phyloP scores from a whole-genome alignment of 1,140 invertebrate genomes.

The Drosophila equinoxialis region DNA sequence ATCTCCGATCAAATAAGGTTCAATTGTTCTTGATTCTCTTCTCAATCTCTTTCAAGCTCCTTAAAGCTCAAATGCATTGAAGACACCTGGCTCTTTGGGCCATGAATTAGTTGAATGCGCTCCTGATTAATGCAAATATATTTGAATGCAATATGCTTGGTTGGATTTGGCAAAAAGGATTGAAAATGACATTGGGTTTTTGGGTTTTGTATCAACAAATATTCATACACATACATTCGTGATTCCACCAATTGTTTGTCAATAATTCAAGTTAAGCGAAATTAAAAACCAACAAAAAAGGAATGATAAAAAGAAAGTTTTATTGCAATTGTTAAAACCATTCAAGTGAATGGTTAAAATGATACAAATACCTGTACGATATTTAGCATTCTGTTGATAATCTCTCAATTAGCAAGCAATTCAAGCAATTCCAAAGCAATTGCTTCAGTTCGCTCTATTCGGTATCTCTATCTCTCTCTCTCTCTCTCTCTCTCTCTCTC shows the following conservation, averaged over 20 bases:
- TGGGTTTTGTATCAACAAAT: background rate
- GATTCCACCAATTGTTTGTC: background rate
- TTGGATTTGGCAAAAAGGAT: background rate
- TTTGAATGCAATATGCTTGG: background rate
- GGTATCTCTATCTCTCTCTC: background rate
- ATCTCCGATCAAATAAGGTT: too few species aligned
- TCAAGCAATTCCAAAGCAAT: conserved; percentile 2
- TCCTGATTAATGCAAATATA: background rate
- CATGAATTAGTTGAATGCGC: background rate
- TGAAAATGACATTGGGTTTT: background rate
- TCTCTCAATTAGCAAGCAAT: conserved; percentile 5
- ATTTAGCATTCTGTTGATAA: conserved; percentile 2
- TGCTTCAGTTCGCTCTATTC: background rate
- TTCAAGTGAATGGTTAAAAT: background rate
- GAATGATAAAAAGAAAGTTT: background rate
- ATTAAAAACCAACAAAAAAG: background rate
- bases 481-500: background rate
- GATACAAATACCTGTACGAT: background rate
- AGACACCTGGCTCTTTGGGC: too few species aligned
- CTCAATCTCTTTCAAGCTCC: too few species aligned
- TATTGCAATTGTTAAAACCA: background rate
- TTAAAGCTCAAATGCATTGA: too few species aligned
- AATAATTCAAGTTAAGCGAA: background rate
- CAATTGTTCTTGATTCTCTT: too few species aligned
- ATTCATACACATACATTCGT: too few species aligned